phyloP scores from a whole-genome alignment of 2,113 vertebrate genomes.

The Chaenogobius annularis region DNA sequence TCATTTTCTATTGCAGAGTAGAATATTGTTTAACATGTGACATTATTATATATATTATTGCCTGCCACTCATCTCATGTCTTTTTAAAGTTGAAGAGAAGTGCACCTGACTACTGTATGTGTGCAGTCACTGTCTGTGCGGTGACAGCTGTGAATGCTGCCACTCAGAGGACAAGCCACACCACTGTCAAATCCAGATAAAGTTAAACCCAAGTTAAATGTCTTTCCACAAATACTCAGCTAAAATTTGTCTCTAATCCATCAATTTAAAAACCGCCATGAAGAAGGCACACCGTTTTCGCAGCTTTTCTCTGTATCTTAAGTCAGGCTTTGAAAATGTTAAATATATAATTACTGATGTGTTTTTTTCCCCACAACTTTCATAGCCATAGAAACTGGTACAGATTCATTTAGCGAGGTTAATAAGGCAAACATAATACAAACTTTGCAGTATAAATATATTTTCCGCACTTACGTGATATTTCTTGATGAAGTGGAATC shows the following conservation, averaged over 20 bases:
- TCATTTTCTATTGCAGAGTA: too few relatives aligned
- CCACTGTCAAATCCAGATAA: neutral
- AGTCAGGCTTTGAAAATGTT: neutral
- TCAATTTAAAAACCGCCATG: neutral
- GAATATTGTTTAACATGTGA: too few relatives aligned
- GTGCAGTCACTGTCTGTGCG: neutral
- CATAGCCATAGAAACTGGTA: conserved; percentile 38
- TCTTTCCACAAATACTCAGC: neutral
- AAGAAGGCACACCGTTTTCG: neutral
- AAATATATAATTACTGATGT: conserved; percentile 4
- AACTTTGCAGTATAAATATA: neutral
- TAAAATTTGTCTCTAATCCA: neutral
- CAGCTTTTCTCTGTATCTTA: neutral
- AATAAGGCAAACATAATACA: neutral
- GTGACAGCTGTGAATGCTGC: conserved; percentile 18
- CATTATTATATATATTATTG: too few relatives aligned
- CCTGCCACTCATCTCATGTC: neutral
- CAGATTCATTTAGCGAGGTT: conserved; percentile 4
- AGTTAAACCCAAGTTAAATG: neutral
- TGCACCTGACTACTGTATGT: conserved; percentile 6
- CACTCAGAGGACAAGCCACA: conserved; percentile 36
- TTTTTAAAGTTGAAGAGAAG: neutral
- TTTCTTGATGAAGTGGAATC: neutral
- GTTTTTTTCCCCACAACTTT: conserved; percentile 7
- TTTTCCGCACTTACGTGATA: neutral